A percentile compares a stretch with the other conserved stretches of the same genome.
Conservation (phyloP, 2,113 vertebrate genomes). For the Caranx melampygus region DNA sequence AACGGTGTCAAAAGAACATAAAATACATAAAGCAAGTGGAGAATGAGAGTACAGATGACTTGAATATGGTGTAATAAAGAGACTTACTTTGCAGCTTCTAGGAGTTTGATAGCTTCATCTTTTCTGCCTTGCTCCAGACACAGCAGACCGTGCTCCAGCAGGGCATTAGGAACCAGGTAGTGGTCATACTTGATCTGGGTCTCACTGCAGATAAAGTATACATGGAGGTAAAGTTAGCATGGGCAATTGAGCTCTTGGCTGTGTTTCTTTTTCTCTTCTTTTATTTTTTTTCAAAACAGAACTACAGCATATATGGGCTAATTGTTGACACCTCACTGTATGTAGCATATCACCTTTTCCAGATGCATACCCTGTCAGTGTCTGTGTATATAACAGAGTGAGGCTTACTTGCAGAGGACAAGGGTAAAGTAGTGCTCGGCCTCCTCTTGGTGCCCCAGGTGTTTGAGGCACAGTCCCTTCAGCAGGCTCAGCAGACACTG, state of each 20-base stretch:
- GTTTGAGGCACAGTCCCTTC: conserved; percentile 95
- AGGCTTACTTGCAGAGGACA: conserved; percentile 91
- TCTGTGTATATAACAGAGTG: conserved; percentile 1
- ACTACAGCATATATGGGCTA: not conserved
- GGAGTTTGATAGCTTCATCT: conserved; percentile 90
- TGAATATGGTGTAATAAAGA: not conserved
- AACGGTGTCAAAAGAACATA: not conserved
- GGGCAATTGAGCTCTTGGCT: not conserved
- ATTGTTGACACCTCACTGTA: not conserved
- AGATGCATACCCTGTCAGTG: not conserved
- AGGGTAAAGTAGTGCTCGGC: conserved; percentile 94
- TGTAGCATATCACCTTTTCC: not conserved
- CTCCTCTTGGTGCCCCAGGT: conserved; percentile 89
- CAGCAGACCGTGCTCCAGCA: conserved; percentile 93
- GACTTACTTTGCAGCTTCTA: conserved; percentile 94
- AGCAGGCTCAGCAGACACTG: conserved; percentile 93
- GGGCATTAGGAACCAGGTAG: conserved; percentile 95
- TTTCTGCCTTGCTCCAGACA: conserved; percentile 90
- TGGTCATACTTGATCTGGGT: conserved; percentile 97
- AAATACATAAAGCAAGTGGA: not conserved
- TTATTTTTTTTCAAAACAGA: not conserved
- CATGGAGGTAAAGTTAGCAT: not conserved
- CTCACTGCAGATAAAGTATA: conserved; percentile 84
- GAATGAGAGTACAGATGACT: not conserved
- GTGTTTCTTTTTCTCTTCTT: not conserved